phyloP scores from a whole-genome alignment of 2,888 invertebrate species.

The Morinoia aosen region DNA sequence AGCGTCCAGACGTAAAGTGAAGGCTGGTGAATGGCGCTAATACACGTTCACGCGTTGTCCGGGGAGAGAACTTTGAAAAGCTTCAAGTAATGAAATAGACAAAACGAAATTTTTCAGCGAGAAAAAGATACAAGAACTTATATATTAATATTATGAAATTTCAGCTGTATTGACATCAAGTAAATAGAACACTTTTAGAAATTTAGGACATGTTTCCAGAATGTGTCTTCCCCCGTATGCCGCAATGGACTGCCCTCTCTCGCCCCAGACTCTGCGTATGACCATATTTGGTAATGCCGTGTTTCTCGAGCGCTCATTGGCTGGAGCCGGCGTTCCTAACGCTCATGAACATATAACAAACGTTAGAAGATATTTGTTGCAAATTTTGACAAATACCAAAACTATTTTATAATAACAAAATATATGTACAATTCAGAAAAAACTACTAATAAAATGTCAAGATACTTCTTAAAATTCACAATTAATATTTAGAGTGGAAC shows the following conservation, averaged over 20 bases:
- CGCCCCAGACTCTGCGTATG: constrained; percentile 61
- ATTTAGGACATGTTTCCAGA: background rate
- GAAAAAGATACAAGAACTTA: background rate
- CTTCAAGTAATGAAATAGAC: background rate
- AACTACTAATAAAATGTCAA: background rate
- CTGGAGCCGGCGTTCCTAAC: constrained; percentile 44
- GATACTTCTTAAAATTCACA: background rate
- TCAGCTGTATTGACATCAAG: background rate
- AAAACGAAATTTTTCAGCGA: background rate
- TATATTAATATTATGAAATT: background rate
- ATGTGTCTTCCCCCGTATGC: constrained; percentile 57
- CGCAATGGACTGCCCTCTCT: constrained; percentile 63
- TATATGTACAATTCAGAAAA: background rate
- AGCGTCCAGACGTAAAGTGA: constrained; percentile 44
- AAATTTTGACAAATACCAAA: background rate
- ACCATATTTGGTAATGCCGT: constrained; percentile 64
- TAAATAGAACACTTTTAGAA: too few relatives aligned
- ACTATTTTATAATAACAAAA: background rate
- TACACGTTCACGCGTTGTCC: background rate
- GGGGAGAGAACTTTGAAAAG: background rate
- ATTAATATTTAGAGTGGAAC: background rate
- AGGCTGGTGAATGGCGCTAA: constrained; percentile 14
- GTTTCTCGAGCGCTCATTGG: constrained; percentile 61
- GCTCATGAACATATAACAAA: constrained; percentile 41
- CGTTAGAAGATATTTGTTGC: background rate